Evolutionary conservation across 2,113 vertebrate genomes (phyloP), one percentile per base, ranked within the genome.

Genomic region (Saiga tatarica): DNA sequence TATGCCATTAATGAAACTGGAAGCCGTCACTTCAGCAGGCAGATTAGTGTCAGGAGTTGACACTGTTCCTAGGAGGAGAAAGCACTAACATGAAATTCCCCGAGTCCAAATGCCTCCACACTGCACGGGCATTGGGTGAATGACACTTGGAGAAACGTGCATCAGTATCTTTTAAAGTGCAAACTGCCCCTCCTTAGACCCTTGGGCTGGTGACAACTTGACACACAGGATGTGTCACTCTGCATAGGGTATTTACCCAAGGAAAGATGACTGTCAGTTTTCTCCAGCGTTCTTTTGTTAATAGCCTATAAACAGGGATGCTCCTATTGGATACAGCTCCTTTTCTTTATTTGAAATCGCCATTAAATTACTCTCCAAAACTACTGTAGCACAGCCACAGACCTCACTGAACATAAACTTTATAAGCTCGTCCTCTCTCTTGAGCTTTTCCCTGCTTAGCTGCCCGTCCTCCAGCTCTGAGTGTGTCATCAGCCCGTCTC

Each of bases 161-260:
- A 97, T 97, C 97, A 90, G 53, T 87, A 96, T 97, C 79, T 95
- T 97, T 97, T 85, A 85, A 85, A 98, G 96, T 82, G 91, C 55
- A 92, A 97, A 97, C 93, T 87, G 93, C 95, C 81, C 95, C 67
- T 97, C 97, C 74, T 97, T 91, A 95, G 93, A 81, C 71, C 42
- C 84, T 82, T 95, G 86, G 83, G 64, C 47, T 95, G 96, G 89
- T 98, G 98, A 98, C 96, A 97, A 92, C 92, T 92, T 98, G 97
- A 97, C 95, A 97, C 52, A 62, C 23, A 55, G 91, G 85, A 97
- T 81, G 94, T 50, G 36, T 59, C 84, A 55, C 84, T 92, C 62
- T 82, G 79, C 87, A 78, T 87, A 96, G 97, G 79, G 79, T 97
- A 94, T 97, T 97, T 97, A 97, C 95, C 87, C 57, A 89, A 94